phyloP scores from a whole-genome alignment of 1,140 invertebrate species.

The Polyergus mexicanus region DNA sequence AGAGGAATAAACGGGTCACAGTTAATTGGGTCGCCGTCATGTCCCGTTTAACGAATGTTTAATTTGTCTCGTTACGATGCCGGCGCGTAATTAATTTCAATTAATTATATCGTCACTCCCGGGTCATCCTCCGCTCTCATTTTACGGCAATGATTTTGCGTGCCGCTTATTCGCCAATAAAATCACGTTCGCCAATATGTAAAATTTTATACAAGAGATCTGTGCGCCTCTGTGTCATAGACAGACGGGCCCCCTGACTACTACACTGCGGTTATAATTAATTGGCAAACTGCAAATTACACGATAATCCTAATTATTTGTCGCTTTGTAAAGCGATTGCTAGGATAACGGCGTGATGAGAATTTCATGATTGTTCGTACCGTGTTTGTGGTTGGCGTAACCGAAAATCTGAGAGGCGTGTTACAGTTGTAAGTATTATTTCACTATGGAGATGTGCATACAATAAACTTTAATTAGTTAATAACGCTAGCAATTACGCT shows the following conservation, averaged over 20 bases:
- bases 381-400: slow-evolving; percentile 18
- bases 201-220: slow-evolving; percentile 42
- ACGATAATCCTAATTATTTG: slow-evolving; percentile 63
- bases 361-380: slow-evolving; percentile 58
- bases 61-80: slow-evolving; percentile 76
- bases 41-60: slow-evolving; percentile 78
- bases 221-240: slow-evolving; percentile 12
- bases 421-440: slow-evolving; percentile 36
- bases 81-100: slow-evolving; percentile 78
- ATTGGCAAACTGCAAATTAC: slow-evolving; percentile 63
- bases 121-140: slow-evolving; percentile 47
- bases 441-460: not conserved
- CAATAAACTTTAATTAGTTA: slow-evolving; percentile 47
- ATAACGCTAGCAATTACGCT: slow-evolving; percentile 7
- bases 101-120: slow-evolving; percentile 72
- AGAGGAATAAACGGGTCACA: slow-evolving; percentile 62
- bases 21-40: slow-evolving; percentile 73
- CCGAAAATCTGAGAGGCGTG: slow-evolving; percentile 3
- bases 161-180: slow-evolving; percentile 47
- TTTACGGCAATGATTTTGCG: slow-evolving; percentile 53
- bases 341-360: slow-evolving; percentile 55
- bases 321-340: slow-evolving; percentile 62
- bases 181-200: slow-evolving; percentile 59
- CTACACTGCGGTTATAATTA: slow-evolving; percentile 58
- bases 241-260: slow-evolving; percentile 11